These are phyloP conservation scores for Chaitophorus viminalis DNA, from an alignment of 2,888 invertebrate species.

Conservation along the genomic window DNA sequence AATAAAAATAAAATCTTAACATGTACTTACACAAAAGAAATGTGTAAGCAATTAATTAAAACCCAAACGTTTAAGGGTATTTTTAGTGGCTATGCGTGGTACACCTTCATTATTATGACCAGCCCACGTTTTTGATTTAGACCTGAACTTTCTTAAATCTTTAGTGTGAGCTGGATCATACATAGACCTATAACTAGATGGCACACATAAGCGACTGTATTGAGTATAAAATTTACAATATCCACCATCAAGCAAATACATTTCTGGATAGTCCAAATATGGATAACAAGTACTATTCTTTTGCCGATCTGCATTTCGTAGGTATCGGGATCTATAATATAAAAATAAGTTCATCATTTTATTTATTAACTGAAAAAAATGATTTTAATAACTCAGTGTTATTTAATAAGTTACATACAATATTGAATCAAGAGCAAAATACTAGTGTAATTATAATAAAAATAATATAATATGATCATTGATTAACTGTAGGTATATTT, in stretches of 20 bases:
- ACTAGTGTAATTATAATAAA: too few species aligned
- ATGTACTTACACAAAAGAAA: slow-evolving; percentile 22
- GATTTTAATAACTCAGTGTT: neutral
- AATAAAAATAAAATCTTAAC: slow-evolving; percentile 30
- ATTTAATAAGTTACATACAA: neutral
- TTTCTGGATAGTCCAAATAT: slow-evolving; percentile 86
- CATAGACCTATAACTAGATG: slow-evolving; percentile 85
- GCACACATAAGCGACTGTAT: slow-evolving; percentile 77
- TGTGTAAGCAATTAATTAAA: slow-evolving; percentile 30
- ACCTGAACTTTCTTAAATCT: slow-evolving; percentile 78
- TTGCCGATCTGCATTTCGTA: slow-evolving; percentile 85
- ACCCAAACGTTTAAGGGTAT: slow-evolving; percentile 49
- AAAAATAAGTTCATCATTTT: neutral
- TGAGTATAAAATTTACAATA: slow-evolving; percentile 84
- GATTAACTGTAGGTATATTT: too few species aligned
- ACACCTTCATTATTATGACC: slow-evolving; percentile 68
- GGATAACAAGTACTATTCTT: slow-evolving; percentile 86
- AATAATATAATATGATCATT: too few species aligned
- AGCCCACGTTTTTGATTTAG: slow-evolving; percentile 81
- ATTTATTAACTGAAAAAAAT: neutral
- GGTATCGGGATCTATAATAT: slow-evolving; percentile 77
- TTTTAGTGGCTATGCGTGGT: slow-evolving; percentile 27
- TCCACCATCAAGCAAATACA: slow-evolving; percentile 92
- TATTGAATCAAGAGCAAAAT: neutral
- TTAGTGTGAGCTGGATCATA: slow-evolving; percentile 80